Evolutionary conservation across 2,888 invertebrate genomes (phyloP).

Genomic region (Erynnis tages): DNA sequence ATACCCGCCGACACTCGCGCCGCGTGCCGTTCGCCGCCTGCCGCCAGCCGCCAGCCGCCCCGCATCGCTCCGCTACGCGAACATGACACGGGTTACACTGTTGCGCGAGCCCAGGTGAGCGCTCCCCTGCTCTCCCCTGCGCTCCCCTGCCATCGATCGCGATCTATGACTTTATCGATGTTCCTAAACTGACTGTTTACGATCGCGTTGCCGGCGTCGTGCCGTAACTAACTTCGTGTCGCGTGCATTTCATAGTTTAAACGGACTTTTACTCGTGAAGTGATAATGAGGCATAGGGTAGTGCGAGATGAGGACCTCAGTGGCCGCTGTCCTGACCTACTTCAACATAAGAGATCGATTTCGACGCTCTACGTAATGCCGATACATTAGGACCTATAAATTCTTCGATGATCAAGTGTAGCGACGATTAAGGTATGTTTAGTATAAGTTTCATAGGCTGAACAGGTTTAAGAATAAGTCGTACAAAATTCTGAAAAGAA

Average conservation of each 20-base stretch:
- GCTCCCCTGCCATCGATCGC: constrained; percentile 16
- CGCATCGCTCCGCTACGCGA: too few species aligned
- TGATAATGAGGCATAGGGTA: constrained; percentile 33
- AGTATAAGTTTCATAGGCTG: neutral
- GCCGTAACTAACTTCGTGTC: neutral
- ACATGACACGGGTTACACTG: constrained; percentile 51
- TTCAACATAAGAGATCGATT: constrained; percentile 40
- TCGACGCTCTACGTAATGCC: constrained; percentile 35
- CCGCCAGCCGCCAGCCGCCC: constrained; percentile 41
- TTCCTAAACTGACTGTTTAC: constrained; percentile 7
- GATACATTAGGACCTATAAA: constrained; percentile 32
- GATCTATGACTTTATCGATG: constrained; percentile 14
- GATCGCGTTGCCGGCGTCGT: neutral
- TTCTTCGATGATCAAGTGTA: constrained; percentile 29
- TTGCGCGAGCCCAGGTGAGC: constrained; percentile 48
- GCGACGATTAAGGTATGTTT: constrained; percentile 34
- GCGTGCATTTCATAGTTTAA: neutral
- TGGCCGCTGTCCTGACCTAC: constrained; percentile 41
- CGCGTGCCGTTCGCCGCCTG: constrained; percentile 35
- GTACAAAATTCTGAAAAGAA: too few species aligned
- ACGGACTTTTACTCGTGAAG: constrained; percentile 31
- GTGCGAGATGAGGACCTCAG: constrained; percentile 37
- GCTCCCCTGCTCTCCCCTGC: too few species aligned
- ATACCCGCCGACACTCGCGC: constrained; percentile 11
- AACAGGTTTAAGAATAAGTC: too few species aligned